Conservation (phyloP, 2,888 invertebrate genomes). For the Leptinotarsa peninsularis region DNA sequence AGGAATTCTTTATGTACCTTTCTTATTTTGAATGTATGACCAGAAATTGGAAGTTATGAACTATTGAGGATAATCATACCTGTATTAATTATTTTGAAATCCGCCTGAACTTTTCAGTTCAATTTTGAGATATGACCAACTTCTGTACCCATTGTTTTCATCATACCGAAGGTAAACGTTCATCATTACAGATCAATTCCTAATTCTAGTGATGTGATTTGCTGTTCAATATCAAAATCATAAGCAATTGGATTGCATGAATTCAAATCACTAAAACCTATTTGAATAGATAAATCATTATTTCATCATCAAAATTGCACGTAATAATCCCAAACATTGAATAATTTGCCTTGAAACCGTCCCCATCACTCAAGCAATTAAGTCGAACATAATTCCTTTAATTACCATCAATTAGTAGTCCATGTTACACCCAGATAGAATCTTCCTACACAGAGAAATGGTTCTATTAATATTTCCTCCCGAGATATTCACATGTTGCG, state of each 20-base stretch:
- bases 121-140: too few relatives aligned
- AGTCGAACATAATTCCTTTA: conserved; percentile 44
- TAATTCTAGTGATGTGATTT: too few relatives aligned
- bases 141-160: too few relatives aligned
- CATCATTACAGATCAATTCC: too few relatives aligned
- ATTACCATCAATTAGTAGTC: conserved; percentile 42
- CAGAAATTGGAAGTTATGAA: too few relatives aligned
- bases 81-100: too few relatives aligned
- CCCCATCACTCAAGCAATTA: conserved; percentile 42
- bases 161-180: too few relatives aligned
- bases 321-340: conserved; percentile 23
- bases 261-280: background rate
- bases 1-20: too few relatives aligned
- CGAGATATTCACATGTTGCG: conserved; percentile 41
- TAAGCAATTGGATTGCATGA: background rate
- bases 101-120: too few relatives aligned
- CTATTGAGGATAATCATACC: too few relatives aligned
- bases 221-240: too few relatives aligned
- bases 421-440: conserved; percentile 44
- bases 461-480: conserved; percentile 45
- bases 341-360: conserved; percentile 34
- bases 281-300: conserved; percentile 2
- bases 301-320: conserved; percentile 7
- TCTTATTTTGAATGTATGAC: too few relatives aligned
- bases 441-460: conserved; percentile 35